Evolutionary conservation across 2,113 vertebrate species (phyloP).

Genomic region (Mugil cephalus): DNA sequence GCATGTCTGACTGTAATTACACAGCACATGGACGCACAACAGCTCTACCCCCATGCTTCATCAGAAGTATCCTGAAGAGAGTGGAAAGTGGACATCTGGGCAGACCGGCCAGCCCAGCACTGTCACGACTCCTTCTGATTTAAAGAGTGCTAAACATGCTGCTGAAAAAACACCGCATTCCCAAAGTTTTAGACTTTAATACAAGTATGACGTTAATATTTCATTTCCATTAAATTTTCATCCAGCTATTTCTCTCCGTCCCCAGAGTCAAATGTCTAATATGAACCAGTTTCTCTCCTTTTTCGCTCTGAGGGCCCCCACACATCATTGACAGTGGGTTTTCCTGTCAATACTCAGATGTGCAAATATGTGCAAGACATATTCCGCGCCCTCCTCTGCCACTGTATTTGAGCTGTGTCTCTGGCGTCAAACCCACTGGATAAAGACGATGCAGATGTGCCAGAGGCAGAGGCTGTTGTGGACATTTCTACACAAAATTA

Average conservation of each 20-base stretch:
- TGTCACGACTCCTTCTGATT: constrained; percentile 18
- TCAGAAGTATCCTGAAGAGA: not conserved
- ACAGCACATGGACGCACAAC: constrained; percentile 31
- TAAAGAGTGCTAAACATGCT: constrained; percentile 40
- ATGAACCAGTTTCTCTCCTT: constrained; percentile 52
- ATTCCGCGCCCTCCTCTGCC: not conserved
- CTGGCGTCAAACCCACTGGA: constrained; percentile 23
- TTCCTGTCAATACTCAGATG: constrained; percentile 15
- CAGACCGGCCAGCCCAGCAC: not conserved
- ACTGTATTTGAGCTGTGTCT: constrained; percentile 18
- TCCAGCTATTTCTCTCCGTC: constrained; percentile 61
- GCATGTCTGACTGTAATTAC: constrained; percentile 35
- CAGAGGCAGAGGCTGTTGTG: not conserved
- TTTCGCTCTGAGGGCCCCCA: constrained; percentile 28
- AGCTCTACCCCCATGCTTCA: constrained; percentile 9
- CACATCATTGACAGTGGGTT: constrained; percentile 28
- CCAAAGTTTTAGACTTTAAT: constrained; percentile 65
- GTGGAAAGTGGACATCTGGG: not conserved
- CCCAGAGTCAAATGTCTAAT: constrained; percentile 66
- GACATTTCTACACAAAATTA: too few relatives aligned
- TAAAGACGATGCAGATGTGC: constrained; percentile 41
- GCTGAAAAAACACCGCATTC: constrained; percentile 54
- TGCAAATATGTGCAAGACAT: constrained; percentile 29
- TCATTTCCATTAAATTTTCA: constrained; percentile 83
- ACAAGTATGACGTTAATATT: constrained; percentile 76